These are phyloP conservation scores for Clunio marinus DNA, from an alignment of 2,888 invertebrate genomes.

Conservation along the genomic window DNA sequence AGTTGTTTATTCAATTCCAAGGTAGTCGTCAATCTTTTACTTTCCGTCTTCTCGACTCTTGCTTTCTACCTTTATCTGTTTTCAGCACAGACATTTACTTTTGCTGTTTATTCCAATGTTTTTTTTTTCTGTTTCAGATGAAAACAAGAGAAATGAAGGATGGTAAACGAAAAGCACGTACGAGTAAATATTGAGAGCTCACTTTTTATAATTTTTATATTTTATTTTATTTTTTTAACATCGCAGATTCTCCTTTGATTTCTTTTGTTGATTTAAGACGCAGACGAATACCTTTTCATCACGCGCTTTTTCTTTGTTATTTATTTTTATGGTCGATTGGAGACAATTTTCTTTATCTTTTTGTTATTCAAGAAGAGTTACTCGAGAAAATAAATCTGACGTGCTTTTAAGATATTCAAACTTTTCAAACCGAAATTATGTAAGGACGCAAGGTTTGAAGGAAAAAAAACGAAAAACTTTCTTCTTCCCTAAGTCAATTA, in stretches of 20 bases:
- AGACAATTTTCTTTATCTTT: too few species aligned
- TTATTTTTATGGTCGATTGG: too few species aligned
- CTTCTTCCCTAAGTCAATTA: conserved; percentile 28
- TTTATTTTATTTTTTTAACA: background rate
- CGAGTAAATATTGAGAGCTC: conserved; percentile 31
- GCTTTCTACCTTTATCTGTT: too few species aligned
- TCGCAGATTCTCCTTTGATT: background rate
- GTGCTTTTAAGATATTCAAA: too few species aligned
- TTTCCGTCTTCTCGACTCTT: background rate
- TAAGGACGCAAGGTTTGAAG: too few species aligned
- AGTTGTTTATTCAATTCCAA: too few species aligned
- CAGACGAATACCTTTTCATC: background rate
- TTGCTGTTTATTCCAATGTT: background rate
- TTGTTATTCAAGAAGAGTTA: too few species aligned
- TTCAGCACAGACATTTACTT: background rate
- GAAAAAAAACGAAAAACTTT: background rate
- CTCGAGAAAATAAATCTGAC: too few species aligned
- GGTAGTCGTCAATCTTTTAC: too few species aligned
- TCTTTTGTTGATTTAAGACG: background rate
- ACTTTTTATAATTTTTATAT: too few species aligned
- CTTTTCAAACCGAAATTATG: too few species aligned
- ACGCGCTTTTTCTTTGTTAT: background rate
- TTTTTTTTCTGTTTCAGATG: background rate
- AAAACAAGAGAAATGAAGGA: conserved; percentile 11
- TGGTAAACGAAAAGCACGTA: conserved; percentile 33